Evolutionary conservation across 2,113 vertebrate genomes (phyloP), one percentile per base, ranked within the genome.

Genomic region (Cryptomyrus ogoouensis): DNA sequence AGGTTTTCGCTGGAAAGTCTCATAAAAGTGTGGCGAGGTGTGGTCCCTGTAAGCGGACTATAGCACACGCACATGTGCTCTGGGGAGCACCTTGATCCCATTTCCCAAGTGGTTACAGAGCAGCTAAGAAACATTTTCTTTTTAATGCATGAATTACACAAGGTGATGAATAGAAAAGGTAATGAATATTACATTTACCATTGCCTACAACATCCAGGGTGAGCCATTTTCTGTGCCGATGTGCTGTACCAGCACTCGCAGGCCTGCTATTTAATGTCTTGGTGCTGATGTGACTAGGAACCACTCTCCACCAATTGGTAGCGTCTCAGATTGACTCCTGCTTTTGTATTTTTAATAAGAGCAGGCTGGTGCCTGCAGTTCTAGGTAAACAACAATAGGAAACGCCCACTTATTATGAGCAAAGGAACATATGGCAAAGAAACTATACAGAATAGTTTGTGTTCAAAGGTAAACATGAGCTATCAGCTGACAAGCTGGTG

Each of bases 351-450:
- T 77, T 42, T 58, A 89, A 89, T 89, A 2, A 12, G 66, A 52
- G 66, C 62, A 89, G 27, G 46, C 42, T 35, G 44, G 66, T 27
- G 5, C 46, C 46, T 8, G 47, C 21, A 39, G 58, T 89, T 44
- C n/a, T 77, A 24, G 70, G 27, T 27, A 89, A 89, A 89, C 66
- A 52, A 44, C 62, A 74, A 50, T 46, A 74, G 58, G 58, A 88
- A 49, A 88, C 42, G 12, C 42, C 42, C 44, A 24, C 88, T 70
- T 88, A 66, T 70, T 88, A 66, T 88, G 10, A n/a, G 58, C 58
- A 74, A 31, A 15, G 58, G 31, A 74, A 47, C 88, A 88, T 35
- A 31, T 88, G 52, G 31, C 27, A 35, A 13, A 70, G 88, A 66
- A 46, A 7, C 49, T 44, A 70, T 53, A 74, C 42, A 47, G 50